Base-by-base conservation (phyloP, 2,797 vertebrate species). In the Anolis apletophallus region DNA sequence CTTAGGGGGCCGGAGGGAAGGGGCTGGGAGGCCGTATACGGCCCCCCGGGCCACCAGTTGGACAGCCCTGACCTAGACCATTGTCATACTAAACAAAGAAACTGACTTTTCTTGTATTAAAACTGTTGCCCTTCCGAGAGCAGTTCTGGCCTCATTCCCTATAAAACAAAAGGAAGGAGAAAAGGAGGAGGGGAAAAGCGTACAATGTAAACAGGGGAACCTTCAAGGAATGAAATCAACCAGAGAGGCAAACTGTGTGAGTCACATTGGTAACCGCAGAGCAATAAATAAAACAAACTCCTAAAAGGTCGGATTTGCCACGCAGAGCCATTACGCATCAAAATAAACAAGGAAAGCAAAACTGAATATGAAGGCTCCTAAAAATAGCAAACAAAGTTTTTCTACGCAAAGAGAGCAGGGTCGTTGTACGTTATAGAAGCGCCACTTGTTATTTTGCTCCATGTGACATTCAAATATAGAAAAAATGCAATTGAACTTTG, bases 291-390 rank as follows among this genome's bases (percentile, higher is more conserved):
- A 85, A 92, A 80, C 69, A 87, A 34, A 80, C 54, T 91, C 32
- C 89, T 89, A 29, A 87, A 90, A 91, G 77, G 50, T 69, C 76
- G 88, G 0, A 74, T 94, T 94, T 88, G 36, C 79, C n/a, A 77
- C 36, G 67, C 88, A 52, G 12, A 84, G 46, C 21, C 79, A 40
- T 84, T 59, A 86, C 67, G 3, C 40, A 81, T 61, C 81, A 87
- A 88, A 81, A 88, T 86, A 82, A 88, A 54, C 71, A 89, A 91
- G 74, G 0, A 64, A 88, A 64, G 82, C 87, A 86, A 86, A 92
- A 83, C 78, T 59, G n/a, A 19, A 29, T 73, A 86, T 91, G 78
- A 0, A 67, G 61, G 79, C 72, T 72, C 83, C 21, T 67, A 34
- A 80, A 72, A 77, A 79, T 80, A 69, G 26, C 13, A 40, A 78